Evolutionary conservation across 2,888 invertebrate species (phyloP).

Genomic region (Macaria notata): DNA sequence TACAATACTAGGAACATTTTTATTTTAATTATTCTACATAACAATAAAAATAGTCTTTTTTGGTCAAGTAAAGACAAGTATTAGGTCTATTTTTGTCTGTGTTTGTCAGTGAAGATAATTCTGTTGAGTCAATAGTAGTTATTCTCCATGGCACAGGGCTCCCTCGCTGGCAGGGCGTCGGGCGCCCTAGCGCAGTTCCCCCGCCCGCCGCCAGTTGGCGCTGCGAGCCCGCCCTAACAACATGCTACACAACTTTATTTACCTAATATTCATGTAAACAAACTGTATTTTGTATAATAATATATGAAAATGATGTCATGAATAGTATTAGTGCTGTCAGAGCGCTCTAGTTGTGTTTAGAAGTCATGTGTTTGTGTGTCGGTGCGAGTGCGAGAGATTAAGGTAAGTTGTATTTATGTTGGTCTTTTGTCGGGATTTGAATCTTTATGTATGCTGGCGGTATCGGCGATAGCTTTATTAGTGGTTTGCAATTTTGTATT

Average conservation of each 20-base stretch:
- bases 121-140: too few relatives aligned
- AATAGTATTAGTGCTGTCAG: constrained; percentile 42
- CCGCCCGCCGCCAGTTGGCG: constrained; percentile 73
- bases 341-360: constrained; percentile 12
- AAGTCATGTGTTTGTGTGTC: constrained; percentile 18
- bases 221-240: constrained; percentile 72
- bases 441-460: constrained; percentile 30
- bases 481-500: constrained; percentile 7
- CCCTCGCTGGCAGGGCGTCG: constrained; percentile 7
- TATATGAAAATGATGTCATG: constrained; percentile 38
- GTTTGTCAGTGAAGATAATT: too few relatives aligned
- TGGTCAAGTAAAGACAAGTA: too few relatives aligned
- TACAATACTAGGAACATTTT: too few relatives aligned
- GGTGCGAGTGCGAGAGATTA: constrained; percentile 39
- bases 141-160: too few relatives aligned
- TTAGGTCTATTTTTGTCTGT: too few relatives aligned
- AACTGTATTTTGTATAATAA: constrained; percentile 56
- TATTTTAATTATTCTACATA: too few relatives aligned
- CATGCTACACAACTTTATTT: constrained; percentile 62
- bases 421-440: constrained; percentile 22
- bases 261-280: constrained; percentile 71
- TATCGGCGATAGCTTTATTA: constrained; percentile 25
- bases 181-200: constrained; percentile 62
- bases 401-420: constrained; percentile 45
- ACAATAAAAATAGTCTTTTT: too few relatives aligned